These are phyloP conservation scores for Ethmia dodecea DNA, from an alignment of 2,888 invertebrate species.

Conservation along the genomic window DNA sequence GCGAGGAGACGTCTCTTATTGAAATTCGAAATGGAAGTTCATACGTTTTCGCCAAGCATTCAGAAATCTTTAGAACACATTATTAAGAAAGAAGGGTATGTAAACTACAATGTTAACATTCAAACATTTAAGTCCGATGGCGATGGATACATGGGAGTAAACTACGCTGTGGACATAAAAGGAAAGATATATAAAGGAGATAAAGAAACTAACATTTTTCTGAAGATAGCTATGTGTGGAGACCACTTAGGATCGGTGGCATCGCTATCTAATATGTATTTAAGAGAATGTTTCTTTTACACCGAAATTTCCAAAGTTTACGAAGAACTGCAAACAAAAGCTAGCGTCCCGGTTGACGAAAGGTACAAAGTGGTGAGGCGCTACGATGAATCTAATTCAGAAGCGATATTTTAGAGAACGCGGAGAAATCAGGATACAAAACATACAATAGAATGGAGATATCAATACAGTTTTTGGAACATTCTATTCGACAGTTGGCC, in stretches of 20 bases:
- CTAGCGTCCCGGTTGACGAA: constrained; percentile 30
- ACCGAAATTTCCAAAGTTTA: constrained; percentile 33
- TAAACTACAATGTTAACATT: constrained; percentile 20
- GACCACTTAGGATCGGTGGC: constrained; percentile 29
- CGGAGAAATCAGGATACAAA: constrained; percentile 32
- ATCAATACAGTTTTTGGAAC: constrained; percentile 26
- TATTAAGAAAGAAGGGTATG: constrained; percentile 26
- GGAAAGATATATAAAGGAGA: constrained; percentile 24
- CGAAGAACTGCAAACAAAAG: constrained; percentile 33
- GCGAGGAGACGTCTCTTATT: no score
- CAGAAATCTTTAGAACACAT: constrained; percentile 20
- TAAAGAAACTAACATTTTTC: constrained; percentile 36
- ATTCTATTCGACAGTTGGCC: constrained; percentile 28
- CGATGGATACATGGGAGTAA: constrained; percentile 34
- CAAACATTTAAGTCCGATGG: constrained; percentile 29
- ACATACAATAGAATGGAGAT: constrained; percentile 29
- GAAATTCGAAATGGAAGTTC: no score
- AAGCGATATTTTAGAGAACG: constrained; percentile 43
- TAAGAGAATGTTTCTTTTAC: constrained; percentile 39
- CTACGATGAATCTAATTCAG: constrained; percentile 30
- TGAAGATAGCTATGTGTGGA: constrained; percentile 33
- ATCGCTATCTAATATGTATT: constrained; percentile 31
- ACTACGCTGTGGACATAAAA: constrained; percentile 35
- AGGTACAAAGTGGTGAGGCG: constrained; percentile 33
- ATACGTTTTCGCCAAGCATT: constrained; percentile 1